Evolutionary conservation across 2,888 invertebrate genomes (phyloP), one percentile per base, ranked within the genome.

Genomic region (Hylaea fasciaria): DNA sequence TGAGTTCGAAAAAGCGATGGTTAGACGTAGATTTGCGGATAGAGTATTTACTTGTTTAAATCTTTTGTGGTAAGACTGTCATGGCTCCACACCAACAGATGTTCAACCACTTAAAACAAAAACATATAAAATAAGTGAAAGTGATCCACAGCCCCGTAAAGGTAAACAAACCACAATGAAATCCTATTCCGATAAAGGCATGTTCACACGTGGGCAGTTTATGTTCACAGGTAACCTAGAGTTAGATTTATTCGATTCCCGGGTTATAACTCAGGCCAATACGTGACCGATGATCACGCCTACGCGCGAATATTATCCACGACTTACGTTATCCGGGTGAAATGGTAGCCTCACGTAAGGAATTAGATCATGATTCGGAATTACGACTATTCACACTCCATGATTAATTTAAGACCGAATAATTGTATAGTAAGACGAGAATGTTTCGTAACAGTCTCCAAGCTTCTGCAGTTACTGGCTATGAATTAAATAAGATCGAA

Each of bases 201-300:
- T 69, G 61, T 67, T 66, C 64, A 68, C 66, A 68, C 64, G 85
- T 88, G 80, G 88, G 87, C 78, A 83, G 78, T 74, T 75, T 72
- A 73, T 81, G 74, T 79, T 81, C 76, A 78, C 77, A 66, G 71
- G 65, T 58, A 50, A 59, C 50, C 56, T 53, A 62, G 66, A 79
- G 81, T 80, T 74, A 82, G 86, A 90, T 89, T 90, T 89, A 89
- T 88, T 83, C 81, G 74, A 72, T 84, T 82, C 84, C 81, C 74
- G 74, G 85, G 82, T 85, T 82, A 87, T 90, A 89, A 87, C 86
- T 91, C 81, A 85, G 83, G 79, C 80, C 82, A 83, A 87, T 87
- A 89, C 91, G 89, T 91, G 90, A 90, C 89, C 87, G 85, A 87
- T 87, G 81, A 81, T 88, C 89, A 91, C 91, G 89, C 88, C 87